Conservation (phyloP, 1,140 invertebrate species). For the Dinoponera quadriceps region DNA sequence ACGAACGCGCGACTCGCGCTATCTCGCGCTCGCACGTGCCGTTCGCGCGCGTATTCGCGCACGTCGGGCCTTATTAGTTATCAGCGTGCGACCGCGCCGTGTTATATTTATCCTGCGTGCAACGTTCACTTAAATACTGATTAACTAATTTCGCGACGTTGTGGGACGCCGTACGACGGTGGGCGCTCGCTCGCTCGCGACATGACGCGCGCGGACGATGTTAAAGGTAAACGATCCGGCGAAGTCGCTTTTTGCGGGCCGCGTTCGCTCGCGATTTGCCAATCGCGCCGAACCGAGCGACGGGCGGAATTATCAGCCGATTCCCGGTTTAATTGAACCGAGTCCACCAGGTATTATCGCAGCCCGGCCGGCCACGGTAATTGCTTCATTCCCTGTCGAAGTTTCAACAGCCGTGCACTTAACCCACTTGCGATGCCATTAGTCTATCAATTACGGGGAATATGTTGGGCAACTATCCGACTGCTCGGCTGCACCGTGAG, state of each 20-base stretch:
- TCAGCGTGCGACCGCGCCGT: constrained; percentile 1
- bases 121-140: constrained; percentile 62
- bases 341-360: constrained; percentile 49
- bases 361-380: constrained; percentile 30
- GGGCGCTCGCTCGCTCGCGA: no score
- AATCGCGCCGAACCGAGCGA: constrained; percentile 21
- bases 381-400: constrained; percentile 53
- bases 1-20: background rate
- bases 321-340: constrained; percentile 58
- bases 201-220: constrained; percentile 1
- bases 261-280: constrained; percentile 35
- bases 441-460: constrained; percentile 63
- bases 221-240: constrained; percentile 54
- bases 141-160: constrained; percentile 59
- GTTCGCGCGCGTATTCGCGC: constrained; percentile 24
- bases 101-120: constrained; percentile 47
- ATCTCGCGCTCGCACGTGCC: constrained; percentile 45
- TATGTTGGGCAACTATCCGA: constrained; percentile 54
- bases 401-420: constrained; percentile 63
- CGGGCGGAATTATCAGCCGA: constrained; percentile 40
- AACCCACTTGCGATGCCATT: constrained; percentile 62
- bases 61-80: constrained; percentile 38
- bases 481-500: constrained; percentile 11
- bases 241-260: background rate
- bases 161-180: no score